These are phyloP conservation scores for Melitaea cinxia DNA, from an alignment of 1,140 invertebrate genomes.

Conservation along the genomic window DNA sequence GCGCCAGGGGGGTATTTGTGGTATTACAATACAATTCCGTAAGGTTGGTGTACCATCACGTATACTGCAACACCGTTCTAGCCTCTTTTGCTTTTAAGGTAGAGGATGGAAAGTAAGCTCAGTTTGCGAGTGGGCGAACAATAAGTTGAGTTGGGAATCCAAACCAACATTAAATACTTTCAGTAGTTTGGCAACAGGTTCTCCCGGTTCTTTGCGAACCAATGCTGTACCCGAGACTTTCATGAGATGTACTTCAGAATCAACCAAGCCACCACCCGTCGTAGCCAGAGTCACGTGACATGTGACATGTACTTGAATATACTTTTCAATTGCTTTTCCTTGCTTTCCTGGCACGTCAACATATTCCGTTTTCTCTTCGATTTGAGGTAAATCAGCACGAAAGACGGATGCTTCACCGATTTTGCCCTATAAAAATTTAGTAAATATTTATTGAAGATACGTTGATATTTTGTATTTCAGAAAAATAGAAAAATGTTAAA, in stretches of 20 bases:
- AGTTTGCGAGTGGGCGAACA: slow-evolving; percentile 84
- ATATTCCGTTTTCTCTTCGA: slow-evolving; percentile 83
- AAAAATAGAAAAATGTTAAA: too few relatives aligned
- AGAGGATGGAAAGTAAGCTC: slow-evolving; percentile 84
- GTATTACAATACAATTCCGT: slow-evolving; percentile 56
- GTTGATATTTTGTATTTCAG: too few relatives aligned
- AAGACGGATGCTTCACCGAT: slow-evolving; percentile 85
- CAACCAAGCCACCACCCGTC: slow-evolving; percentile 81
- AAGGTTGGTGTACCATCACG: slow-evolving; percentile 27
- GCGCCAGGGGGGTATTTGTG: slow-evolving; percentile 62
- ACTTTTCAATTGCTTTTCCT: slow-evolving; percentile 83
- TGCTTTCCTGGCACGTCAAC: slow-evolving; percentile 78
- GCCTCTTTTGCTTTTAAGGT: slow-evolving; percentile 58
- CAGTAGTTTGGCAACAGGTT: slow-evolving; percentile 78
- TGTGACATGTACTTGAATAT: slow-evolving; percentile 85
- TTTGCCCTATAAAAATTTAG: slow-evolving; percentile 60
- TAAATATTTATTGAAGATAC: too few relatives aligned
- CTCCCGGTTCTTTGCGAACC: slow-evolving; percentile 82
- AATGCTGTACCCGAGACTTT: slow-evolving; percentile 85
- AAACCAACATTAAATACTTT: slow-evolving; percentile 85
- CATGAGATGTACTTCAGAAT: slow-evolving; percentile 83
- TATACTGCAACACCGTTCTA: slow-evolving; percentile 67
- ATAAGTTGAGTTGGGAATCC: slow-evolving; percentile 85
- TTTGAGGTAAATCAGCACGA: slow-evolving; percentile 84
- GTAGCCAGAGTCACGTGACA: slow-evolving; percentile 84